These are phyloP conservation scores for Varanus komodoensis DNA, from an alignment of 2,113 vertebrate genomes.

Conservation along the genomic window DNA sequence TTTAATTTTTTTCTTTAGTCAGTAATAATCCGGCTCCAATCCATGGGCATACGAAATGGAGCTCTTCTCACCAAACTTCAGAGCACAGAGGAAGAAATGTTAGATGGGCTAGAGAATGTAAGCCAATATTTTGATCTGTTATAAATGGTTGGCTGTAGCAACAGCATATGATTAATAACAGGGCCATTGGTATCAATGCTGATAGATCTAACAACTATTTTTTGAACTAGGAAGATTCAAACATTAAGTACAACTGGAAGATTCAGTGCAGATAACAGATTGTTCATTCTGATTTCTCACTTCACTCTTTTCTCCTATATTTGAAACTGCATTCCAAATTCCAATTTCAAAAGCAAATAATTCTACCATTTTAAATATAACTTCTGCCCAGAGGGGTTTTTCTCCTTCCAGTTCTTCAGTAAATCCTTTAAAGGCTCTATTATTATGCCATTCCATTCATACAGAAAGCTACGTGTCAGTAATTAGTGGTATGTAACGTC, in stretches of 20 bases:
- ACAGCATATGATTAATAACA: neutral
- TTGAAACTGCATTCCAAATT: neutral
- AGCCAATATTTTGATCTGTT: slow-evolving; percentile 50
- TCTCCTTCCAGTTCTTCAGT: neutral
- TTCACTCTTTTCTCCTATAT: neutral
- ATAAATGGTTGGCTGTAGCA: slow-evolving; percentile 9
- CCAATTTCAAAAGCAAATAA: neutral
- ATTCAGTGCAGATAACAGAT: neutral
- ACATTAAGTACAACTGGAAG: neutral
- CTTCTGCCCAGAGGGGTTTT: neutral
- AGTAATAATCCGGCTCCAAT: slow-evolving; percentile 82
- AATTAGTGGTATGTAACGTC: neutral
- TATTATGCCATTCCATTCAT: neutral
- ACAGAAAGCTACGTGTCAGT: neutral
- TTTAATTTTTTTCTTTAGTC: slow-evolving; percentile 75
- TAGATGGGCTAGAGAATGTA: slow-evolving; percentile 79
- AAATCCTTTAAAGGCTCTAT: neutral
- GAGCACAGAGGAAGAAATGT: slow-evolving; percentile 76
- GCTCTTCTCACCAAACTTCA: slow-evolving; percentile 83
- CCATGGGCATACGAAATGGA: slow-evolving; percentile 81
- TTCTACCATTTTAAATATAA: neutral
- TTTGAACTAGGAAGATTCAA: neutral
- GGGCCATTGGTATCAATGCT: neutral
- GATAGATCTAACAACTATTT: neutral
- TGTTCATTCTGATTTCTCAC: neutral